phyloP scores from a whole-genome alignment of 2,888 invertebrate genomes.

The Leptinotarsa peninsularis region DNA sequence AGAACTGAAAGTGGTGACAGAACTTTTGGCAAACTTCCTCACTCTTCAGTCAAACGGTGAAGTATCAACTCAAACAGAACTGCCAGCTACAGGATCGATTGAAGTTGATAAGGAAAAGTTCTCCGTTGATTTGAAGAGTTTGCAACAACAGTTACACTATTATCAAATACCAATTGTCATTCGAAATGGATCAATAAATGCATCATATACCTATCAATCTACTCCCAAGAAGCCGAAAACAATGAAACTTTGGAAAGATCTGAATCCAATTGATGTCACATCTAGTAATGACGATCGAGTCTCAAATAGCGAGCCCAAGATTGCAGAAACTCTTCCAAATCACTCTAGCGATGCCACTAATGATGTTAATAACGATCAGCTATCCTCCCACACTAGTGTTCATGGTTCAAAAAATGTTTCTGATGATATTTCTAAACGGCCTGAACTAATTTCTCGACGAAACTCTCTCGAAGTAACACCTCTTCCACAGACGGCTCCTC shows the following conservation, averaged over 20 bases:
- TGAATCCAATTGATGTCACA: slow-evolving; percentile 31
- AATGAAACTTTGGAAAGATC: slow-evolving; percentile 34
- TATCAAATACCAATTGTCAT: slow-evolving; percentile 49
- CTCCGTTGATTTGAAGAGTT: slow-evolving; percentile 42
- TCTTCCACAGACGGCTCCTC: neutral
- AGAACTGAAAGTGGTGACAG: slow-evolving; percentile 40
- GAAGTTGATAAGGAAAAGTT: slow-evolving; percentile 8
- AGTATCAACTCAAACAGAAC: neutral
- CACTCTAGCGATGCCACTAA: neutral
- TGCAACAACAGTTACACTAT: slow-evolving; percentile 40
- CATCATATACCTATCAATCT: slow-evolving; percentile 28
- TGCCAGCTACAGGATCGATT: slow-evolving; percentile 3
- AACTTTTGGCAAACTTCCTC: neutral
- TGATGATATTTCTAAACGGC: too few species aligned
- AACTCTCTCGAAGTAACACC: neutral
- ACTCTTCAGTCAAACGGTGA: slow-evolving; percentile 13
- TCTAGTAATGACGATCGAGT: neutral
- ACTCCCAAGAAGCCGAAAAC: neutral
- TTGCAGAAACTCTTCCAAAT: neutral
- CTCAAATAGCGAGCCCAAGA: neutral
- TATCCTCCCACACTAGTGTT: neutral
- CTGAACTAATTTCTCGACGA: too few species aligned
- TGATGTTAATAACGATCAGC: neutral
- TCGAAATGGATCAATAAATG: slow-evolving; percentile 35
- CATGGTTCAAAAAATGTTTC: too few species aligned